Conservation (phyloP, 37 sponge, comb jelly and placozoan genomes). For the Geodia barretti region DNA sequence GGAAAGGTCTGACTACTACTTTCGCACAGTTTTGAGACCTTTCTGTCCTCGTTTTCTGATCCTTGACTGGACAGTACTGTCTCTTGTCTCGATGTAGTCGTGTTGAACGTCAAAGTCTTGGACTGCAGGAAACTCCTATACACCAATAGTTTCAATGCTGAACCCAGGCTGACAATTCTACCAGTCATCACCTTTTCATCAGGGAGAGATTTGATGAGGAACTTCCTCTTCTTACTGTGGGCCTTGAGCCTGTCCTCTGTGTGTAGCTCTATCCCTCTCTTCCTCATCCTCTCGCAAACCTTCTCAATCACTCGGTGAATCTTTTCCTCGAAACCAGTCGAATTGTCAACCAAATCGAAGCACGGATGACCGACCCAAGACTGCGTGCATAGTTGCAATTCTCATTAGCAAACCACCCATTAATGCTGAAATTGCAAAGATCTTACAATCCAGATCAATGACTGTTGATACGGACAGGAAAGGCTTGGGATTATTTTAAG, state of each 20-base stretch:
- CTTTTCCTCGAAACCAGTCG: conserved; percentile 81
- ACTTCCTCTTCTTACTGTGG: conserved; percentile 78
- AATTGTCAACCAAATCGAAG: conserved; percentile 79
- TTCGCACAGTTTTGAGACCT: no score
- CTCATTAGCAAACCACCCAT: not conserved
- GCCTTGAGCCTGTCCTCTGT: conserved; percentile 51
- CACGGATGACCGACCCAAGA: conserved; percentile 91
- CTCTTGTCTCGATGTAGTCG: conserved; percentile 61
- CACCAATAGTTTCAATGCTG: not conserved
- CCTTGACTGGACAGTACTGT: conserved; percentile 37
- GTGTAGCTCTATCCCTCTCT: conserved; percentile 41
- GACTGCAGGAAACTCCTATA: conserved; percentile 54
- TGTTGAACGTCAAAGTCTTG: conserved; percentile 80
- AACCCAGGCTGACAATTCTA: not conserved
- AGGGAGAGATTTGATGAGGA: conserved; percentile 48
- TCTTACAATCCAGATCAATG: not conserved
- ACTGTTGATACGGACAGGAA: not conserved
- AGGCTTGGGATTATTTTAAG: not conserved
- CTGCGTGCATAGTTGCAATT: conserved; percentile 32
- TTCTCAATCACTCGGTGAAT: conserved; percentile 69
- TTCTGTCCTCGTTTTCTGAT: conserved; percentile 75
- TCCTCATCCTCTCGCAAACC: conserved; percentile 48
- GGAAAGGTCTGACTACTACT: no score
- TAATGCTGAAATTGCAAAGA: not conserved
- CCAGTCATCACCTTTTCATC: conserved; percentile 22